Evolutionary conservation across 2,888 invertebrate species (phyloP).

Genomic region (Tinea trinotella): DNA sequence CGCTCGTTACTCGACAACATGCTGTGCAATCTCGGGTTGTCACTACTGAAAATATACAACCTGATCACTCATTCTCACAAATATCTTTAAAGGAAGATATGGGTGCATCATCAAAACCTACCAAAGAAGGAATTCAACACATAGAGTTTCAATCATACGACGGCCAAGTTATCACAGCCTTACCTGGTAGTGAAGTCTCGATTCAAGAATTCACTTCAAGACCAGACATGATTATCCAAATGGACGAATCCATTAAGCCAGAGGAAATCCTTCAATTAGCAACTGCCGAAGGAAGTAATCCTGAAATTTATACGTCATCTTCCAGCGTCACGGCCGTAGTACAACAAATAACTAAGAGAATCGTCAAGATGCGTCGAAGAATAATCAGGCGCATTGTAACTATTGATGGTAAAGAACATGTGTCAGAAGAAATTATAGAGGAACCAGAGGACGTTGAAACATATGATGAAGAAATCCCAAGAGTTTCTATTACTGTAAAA

Average conservation of each 20-base stretch:
- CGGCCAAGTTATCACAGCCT: slow-evolving; percentile 74
- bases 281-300: slow-evolving; percentile 44
- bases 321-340: slow-evolving; percentile 85
- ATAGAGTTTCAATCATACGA: slow-evolving; percentile 76
- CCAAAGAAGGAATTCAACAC: slow-evolving; percentile 74
- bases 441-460: slow-evolving; percentile 86
- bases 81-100: slow-evolving; percentile 78
- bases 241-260: slow-evolving; percentile 70
- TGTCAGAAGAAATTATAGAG: slow-evolving; percentile 87
- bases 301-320: slow-evolving; percentile 73
- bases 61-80: slow-evolving; percentile 77
- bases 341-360: slow-evolving; percentile 84
- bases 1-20: slow-evolving; percentile 77
- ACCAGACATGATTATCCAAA: slow-evolving; percentile 72
- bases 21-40: slow-evolving; percentile 72
- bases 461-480: slow-evolving; percentile 79
- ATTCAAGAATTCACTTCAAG: slow-evolving; percentile 77
- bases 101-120: slow-evolving; percentile 63
- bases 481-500: slow-evolving; percentile 78
- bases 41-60: slow-evolving; percentile 70
- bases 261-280: slow-evolving; percentile 56
- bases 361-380: slow-evolving; percentile 81
- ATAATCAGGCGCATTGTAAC: slow-evolving; percentile 84
- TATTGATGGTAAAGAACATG: slow-evolving; percentile 87
- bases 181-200: slow-evolving; percentile 75